These are phyloP conservation scores for Lamellibrachia satsuma DNA, from an alignment of 2,888 invertebrate genomes.

Conservation along the genomic window DNA sequence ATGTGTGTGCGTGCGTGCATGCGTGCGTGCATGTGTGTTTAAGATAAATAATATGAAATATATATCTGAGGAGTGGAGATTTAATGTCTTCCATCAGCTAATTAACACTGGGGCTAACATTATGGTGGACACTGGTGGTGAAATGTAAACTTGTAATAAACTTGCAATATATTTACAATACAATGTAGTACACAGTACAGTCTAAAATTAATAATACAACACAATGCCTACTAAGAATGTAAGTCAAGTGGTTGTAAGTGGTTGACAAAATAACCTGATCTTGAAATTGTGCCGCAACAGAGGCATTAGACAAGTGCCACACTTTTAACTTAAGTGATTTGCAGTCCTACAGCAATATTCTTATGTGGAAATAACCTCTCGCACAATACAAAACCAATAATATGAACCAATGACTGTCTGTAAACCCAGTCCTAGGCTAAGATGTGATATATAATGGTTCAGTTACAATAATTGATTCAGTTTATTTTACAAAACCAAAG, in stretches of 20 bases:
- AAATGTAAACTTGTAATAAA: too few species aligned
- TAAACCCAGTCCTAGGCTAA: background rate
- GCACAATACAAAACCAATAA: background rate
- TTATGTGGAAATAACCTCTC: background rate
- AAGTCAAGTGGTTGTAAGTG: background rate
- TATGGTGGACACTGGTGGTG: too few species aligned
- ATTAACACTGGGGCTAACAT: too few species aligned
- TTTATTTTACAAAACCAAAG: background rate
- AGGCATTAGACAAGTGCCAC: background rate
- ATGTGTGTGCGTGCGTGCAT: too few species aligned
- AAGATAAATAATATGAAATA: too few species aligned
- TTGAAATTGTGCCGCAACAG: background rate
- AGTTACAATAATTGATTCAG: background rate
- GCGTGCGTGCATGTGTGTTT: too few species aligned
- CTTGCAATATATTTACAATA: background rate
- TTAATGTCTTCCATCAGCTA: too few species aligned
- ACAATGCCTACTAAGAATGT: background rate
- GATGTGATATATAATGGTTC: background rate
- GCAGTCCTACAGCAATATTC: background rate
- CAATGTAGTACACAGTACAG: background rate
- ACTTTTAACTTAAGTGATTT: background rate
- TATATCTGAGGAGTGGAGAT: too few species aligned
- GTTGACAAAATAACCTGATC: background rate
- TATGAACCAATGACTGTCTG: background rate
- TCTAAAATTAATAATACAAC: background rate